Percentiles rank a stretch among this genome's conserved stretches.
Conservation (phyloP, 2,888 invertebrate species). For the Gnatocerus cornutus region DNA sequence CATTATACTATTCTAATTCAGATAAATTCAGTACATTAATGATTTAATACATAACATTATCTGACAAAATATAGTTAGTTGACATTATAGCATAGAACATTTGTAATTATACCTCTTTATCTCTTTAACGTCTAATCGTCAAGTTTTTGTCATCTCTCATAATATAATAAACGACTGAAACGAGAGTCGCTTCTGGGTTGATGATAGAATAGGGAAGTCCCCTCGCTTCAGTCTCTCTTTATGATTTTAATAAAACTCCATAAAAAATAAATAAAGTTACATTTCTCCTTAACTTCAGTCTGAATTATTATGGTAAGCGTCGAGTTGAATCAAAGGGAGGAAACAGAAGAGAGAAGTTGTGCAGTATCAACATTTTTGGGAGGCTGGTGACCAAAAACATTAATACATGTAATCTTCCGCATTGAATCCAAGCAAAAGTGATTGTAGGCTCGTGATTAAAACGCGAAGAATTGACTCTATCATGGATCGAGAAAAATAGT, state of each 20-base stretch:
- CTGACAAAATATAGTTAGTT: conserved; percentile 69
- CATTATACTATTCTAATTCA: conserved; percentile 67
- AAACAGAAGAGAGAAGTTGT: conserved; percentile 24
- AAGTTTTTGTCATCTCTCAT: conserved; percentile 42
- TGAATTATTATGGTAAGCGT: conserved; percentile 51
- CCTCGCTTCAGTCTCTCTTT: conserved; percentile 17
- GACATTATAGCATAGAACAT: conserved; percentile 64
- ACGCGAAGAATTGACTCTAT: conserved; percentile 37
- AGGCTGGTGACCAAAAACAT: conserved; percentile 68
- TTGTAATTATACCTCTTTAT: conserved; percentile 64
- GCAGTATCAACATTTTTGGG: conserved; percentile 62
- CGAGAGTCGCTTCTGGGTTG: conserved; percentile 27
- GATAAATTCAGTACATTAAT: conserved; percentile 70
- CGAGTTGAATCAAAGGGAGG: conserved; percentile 28
- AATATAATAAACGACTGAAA: conserved; percentile 26
- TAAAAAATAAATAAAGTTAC: conserved; percentile 51
- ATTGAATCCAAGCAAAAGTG: conserved; percentile 18
- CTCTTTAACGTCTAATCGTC: conserved; percentile 44
- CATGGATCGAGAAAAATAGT: conserved; percentile 17
- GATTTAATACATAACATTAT: conserved; percentile 62
- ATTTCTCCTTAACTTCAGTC: conserved; percentile 51
- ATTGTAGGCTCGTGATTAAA: conserved; percentile 39
- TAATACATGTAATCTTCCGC: conserved; percentile 50
- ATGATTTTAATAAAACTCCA: conserved; percentile 40
- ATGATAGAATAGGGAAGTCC: conserved; percentile 17